Evolutionary conservation across 64 coral and sea anemone genomes (phyloP).

Genomic region (Dendrophyllia cribrosa): DNA sequence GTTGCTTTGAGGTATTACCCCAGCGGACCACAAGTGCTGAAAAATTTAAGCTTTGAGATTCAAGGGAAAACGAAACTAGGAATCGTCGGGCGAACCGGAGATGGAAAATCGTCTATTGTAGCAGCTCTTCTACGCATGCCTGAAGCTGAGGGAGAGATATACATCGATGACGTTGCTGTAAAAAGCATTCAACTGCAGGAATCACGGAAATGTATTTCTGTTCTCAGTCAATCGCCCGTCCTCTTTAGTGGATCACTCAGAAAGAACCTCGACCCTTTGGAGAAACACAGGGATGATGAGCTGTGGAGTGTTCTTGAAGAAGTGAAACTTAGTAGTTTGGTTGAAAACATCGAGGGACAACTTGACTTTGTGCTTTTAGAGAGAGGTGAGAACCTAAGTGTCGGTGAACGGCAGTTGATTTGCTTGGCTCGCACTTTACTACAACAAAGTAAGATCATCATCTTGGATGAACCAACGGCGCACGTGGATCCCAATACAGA

Average conservation of each 20-base stretch:
- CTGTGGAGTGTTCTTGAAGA: constrained; percentile 49
- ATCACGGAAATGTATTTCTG: constrained; percentile 34
- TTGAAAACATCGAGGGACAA: constrained; percentile 5
- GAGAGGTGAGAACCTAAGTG: constrained; percentile 53
- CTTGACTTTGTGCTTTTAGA: constrained; percentile 26
- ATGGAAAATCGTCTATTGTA: constrained; percentile 68
- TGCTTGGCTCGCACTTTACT: constrained; percentile 51
- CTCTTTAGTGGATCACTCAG: constrained; percentile 55
- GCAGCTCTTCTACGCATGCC: constrained; percentile 62
- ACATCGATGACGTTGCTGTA: constrained; percentile 41
- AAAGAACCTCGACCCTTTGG: constrained; percentile 48
- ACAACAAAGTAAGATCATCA: constrained; percentile 45
- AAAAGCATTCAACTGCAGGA: constrained; percentile 22
- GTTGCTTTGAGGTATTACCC: constrained; percentile 30
- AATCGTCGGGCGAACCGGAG: constrained; percentile 16
- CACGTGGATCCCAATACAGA: constrained; percentile 53
- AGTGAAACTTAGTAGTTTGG: constrained; percentile 16
- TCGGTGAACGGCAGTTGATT: constrained; percentile 59
- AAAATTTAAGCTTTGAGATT: constrained; percentile 25
- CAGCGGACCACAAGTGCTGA: constrained; percentile 30
- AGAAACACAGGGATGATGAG: constrained; percentile 15
- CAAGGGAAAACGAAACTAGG: neutral
- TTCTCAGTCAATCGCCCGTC: constrained; percentile 51
- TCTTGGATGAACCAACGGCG: constrained; percentile 61
- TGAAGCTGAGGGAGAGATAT: constrained; percentile 57